Evolutionary conservation across 2,797 vertebrate species (phyloP).

Genomic region (Tamandua tetradactyla): DNA sequence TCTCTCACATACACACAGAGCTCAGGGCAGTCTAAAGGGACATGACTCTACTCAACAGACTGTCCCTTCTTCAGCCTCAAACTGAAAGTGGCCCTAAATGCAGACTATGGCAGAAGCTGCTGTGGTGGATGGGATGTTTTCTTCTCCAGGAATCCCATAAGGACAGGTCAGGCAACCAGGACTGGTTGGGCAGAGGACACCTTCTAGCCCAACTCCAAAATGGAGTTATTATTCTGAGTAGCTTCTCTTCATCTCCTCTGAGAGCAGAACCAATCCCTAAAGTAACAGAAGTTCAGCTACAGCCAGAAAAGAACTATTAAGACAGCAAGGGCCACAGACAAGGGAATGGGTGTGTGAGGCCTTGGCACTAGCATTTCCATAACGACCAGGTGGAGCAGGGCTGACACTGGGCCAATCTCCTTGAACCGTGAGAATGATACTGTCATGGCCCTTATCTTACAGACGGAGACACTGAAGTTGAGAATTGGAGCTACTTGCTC

Average conservation of each 20-base stretch:
- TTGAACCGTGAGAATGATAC: background rate
- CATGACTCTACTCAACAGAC: background rate
- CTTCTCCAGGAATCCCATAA: background rate
- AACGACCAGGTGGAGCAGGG: background rate
- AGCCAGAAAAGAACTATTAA: background rate
- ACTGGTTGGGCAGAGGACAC: background rate
- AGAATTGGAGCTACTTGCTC: background rate
- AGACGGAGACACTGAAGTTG: background rate
- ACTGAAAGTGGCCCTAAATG: background rate
- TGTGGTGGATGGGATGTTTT: background rate
- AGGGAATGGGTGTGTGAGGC: too few relatives aligned
- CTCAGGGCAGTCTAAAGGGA: background rate
- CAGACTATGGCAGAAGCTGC: background rate
- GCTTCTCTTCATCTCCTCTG: background rate
- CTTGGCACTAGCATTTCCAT: background rate
- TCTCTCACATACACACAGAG: background rate
- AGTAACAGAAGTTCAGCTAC: background rate
- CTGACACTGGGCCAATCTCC: fast-evolving
- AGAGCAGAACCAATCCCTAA: background rate
- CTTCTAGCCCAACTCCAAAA: background rate
- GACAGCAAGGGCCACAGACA: background rate
- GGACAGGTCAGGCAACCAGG: background rate
- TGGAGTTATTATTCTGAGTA: background rate
- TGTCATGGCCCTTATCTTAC: background rate
- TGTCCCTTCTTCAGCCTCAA: background rate